phyloP scores from a whole-genome alignment of 2,797 vertebrate genomes.

The Urosaurus nigricauda region DNA sequence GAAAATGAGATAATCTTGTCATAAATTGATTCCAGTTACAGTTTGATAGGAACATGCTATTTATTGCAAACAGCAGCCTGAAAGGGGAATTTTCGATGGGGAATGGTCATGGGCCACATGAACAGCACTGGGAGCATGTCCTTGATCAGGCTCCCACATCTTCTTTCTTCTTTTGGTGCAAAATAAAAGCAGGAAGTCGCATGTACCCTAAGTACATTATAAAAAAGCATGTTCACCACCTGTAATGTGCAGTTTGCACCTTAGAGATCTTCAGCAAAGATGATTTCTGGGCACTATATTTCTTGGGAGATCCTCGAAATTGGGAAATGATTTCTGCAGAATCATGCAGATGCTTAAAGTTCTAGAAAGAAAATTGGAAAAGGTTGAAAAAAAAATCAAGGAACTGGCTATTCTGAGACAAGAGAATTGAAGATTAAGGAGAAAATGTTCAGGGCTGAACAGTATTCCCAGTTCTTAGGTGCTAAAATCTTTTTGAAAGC shows the following conservation, averaged over 20 bases:
- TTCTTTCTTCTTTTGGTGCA: no score
- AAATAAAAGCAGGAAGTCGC: neutral
- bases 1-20: neutral
- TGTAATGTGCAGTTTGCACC: neutral
- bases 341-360: neutral
- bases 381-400: neutral
- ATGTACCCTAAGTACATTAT: neutral
- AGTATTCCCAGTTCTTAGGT: neutral
- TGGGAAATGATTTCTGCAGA: no score
- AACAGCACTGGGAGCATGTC: no score
- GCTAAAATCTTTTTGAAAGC: neutral
- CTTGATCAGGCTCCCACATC: neutral
- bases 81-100: neutral
- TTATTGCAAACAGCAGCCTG: neutral
- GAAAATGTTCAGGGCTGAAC: neutral
- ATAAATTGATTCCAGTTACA: no score
- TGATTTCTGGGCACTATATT: neutral
- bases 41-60: neutral
- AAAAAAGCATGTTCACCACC: neutral
- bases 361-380: neutral
- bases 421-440: neutral
- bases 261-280: neutral
- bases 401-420: neutral
- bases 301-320: neutral
- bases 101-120: neutral